Percentiles rank a stretch among this genome's conserved stretches.
Evolutionary conservation across 2,113 vertebrate species (phyloP).

Genomic region (Pelecanus crispus): DNA sequence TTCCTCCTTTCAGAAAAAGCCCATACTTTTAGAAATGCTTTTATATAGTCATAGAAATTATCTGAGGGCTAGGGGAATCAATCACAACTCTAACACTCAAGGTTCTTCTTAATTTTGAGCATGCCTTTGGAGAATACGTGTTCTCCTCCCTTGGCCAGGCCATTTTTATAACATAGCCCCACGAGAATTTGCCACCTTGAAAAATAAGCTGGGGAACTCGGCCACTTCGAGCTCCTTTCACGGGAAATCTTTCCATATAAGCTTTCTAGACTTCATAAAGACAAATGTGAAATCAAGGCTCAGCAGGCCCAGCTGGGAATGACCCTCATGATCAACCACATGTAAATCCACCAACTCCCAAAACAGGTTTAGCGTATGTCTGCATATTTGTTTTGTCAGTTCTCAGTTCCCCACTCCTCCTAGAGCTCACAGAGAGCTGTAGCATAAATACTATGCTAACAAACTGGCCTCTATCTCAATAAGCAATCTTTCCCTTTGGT

Average conservation of each 20-base stretch:
- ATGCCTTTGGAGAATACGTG: not conserved
- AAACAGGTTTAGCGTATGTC: not conserved
- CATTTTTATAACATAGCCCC: not conserved
- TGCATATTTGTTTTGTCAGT: not conserved
- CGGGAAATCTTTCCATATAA: not conserved
- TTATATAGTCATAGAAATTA: not conserved
- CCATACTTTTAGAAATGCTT: not conserved
- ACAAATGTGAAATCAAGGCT: not conserved
- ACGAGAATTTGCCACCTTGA: not conserved
- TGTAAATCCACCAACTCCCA: not conserved
- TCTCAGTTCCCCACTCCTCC: not conserved
- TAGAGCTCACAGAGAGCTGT: not conserved
- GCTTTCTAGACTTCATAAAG: not conserved
- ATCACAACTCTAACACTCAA: not conserved
- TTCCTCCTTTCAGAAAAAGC: not conserved
- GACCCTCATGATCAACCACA: not conserved
- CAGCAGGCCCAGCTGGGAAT: not conserved
- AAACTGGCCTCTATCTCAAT: not conserved
- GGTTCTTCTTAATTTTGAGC: not conserved
- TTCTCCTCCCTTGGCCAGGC: not conserved
- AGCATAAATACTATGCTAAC: not conserved
- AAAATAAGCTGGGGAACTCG: not conserved
- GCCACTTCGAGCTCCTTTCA: not conserved
- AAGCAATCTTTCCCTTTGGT: not conserved
- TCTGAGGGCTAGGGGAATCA: rapidly evolving